Percentiles rank a stretch among this genome's conserved stretches.
Evolutionary conservation across 2,797 vertebrate genomes (phyloP).

Genomic region (Margarornis squamiger): DNA sequence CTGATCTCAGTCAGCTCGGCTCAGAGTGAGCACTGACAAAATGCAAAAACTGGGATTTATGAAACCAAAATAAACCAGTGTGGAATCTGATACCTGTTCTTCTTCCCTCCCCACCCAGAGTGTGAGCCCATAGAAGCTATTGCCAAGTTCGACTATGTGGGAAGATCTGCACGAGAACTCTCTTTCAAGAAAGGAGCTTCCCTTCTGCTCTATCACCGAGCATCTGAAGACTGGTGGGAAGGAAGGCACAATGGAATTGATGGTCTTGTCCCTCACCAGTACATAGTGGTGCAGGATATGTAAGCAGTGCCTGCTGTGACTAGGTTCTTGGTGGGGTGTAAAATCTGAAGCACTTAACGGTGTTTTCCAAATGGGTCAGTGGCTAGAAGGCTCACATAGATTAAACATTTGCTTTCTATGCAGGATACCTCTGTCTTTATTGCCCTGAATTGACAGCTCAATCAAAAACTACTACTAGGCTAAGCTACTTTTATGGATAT

Average conservation of each 20-base stretch:
- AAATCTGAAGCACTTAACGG: background rate
- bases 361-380: background rate
- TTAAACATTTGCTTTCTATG: background rate
- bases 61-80: background rate
- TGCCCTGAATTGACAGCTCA: background rate
- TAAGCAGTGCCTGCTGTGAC: conserved; percentile 77
- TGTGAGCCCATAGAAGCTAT: conserved; percentile 98
- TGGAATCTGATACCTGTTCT: background rate
- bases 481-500: background rate
- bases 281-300: conserved; percentile 98
- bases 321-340: background rate
- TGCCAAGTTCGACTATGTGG: conserved; percentile 96
- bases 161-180: conserved; percentile 92
- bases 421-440: background rate
- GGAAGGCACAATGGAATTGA: conserved; percentile 97
- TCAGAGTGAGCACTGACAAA: background rate
- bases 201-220: conserved; percentile 93
- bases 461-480: background rate
- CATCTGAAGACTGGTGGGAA: conserved; percentile 99
- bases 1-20: background rate
- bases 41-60: background rate
- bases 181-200: conserved; percentile 99
- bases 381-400: background rate
- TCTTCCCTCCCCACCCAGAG: conserved; percentile 77
- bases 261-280: conserved; percentile 97